phyloP scores from a whole-genome alignment of 2,888 invertebrate species.

The Hedya salicella region DNA sequence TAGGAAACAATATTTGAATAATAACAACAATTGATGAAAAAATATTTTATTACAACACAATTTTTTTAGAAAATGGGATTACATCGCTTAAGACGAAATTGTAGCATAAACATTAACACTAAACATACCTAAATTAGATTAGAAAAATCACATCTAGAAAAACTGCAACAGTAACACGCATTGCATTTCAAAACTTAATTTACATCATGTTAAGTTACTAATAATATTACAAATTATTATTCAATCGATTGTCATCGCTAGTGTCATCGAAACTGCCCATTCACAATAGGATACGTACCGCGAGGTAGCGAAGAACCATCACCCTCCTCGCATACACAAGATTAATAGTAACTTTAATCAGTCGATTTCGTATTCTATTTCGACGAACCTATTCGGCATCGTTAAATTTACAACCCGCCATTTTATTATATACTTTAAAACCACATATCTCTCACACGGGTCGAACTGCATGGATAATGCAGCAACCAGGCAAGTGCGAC shows the following conservation, averaged over 20 bases:
- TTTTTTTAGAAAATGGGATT: constrained; percentile 65
- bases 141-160: constrained; percentile 58
- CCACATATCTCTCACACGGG: constrained; percentile 24
- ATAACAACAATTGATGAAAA: constrained; percentile 54
- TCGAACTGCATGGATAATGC: constrained; percentile 31
- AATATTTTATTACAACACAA: constrained; percentile 69
- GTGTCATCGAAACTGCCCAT: constrained; percentile 43
- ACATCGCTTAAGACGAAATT: constrained; percentile 62
- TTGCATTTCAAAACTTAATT: constrained; percentile 60
- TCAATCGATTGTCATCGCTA: constrained; percentile 46
- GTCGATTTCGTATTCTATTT: constrained; percentile 57
- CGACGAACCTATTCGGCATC: constrained; percentile 49
- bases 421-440: constrained; percentile 30
- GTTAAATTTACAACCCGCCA: constrained; percentile 44
- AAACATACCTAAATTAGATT: constrained; percentile 59
- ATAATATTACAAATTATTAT: constrained; percentile 54
- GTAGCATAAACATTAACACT: constrained; percentile 57
- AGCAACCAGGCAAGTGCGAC: constrained; percentile 21
- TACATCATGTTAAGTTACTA: constrained; percentile 52
- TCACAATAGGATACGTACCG: constrained; percentile 44
- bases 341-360: constrained; percentile 57
- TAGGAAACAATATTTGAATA: too few relatives aligned
- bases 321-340: constrained; percentile 40
- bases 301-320: constrained; percentile 39
- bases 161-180: constrained; percentile 51